Conservation (phyloP, 2,888 invertebrate genomes). For the Limnephilus lunatus region DNA sequence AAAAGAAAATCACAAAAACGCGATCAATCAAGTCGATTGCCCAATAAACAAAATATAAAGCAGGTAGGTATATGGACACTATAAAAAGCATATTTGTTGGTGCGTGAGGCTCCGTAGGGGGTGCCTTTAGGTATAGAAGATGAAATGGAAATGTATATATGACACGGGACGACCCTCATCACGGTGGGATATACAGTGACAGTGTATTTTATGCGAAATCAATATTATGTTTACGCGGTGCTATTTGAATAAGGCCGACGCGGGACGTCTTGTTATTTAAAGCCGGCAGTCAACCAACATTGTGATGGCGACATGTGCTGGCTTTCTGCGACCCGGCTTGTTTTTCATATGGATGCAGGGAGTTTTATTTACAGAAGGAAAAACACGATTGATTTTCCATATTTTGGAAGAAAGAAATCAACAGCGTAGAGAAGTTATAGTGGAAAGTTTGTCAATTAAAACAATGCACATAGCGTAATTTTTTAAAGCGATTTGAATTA, state of each 20-base stretch:
- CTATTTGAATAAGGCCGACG: slow-evolving; percentile 20
- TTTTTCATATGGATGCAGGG: not conserved
- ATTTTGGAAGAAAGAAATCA: not conserved
- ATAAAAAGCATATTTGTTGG: slow-evolving; percentile 14
- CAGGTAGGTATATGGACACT: not conserved
- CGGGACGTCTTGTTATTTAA: slow-evolving; percentile 40
- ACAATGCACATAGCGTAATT: not conserved
- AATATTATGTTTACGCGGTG: slow-evolving; percentile 36
- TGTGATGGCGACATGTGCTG: slow-evolving; percentile 32
- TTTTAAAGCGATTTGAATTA: not conserved
- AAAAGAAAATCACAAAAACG: not conserved
- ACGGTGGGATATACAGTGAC: slow-evolving; percentile 29
- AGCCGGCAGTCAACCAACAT: slow-evolving; percentile 28
- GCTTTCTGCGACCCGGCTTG: not conserved
- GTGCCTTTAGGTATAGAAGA: slow-evolving; percentile 23
- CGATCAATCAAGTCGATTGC: slow-evolving; percentile 30
- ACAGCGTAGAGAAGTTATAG: not conserved
- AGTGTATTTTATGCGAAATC: slow-evolving; percentile 48
- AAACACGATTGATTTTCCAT: not conserved
- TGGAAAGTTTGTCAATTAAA: not conserved
- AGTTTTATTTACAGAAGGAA: not conserved
- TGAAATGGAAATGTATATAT: slow-evolving; percentile 9
- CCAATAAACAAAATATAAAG: not conserved
- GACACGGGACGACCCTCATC: slow-evolving; percentile 27
- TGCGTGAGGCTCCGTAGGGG: not conserved